A percentile compares a stretch with the other conserved stretches of the same genome.
These are phyloP conservation scores for Pithys albifrons DNA, from an alignment of 2,113 vertebrate species.

Conservation along the genomic window DNA sequence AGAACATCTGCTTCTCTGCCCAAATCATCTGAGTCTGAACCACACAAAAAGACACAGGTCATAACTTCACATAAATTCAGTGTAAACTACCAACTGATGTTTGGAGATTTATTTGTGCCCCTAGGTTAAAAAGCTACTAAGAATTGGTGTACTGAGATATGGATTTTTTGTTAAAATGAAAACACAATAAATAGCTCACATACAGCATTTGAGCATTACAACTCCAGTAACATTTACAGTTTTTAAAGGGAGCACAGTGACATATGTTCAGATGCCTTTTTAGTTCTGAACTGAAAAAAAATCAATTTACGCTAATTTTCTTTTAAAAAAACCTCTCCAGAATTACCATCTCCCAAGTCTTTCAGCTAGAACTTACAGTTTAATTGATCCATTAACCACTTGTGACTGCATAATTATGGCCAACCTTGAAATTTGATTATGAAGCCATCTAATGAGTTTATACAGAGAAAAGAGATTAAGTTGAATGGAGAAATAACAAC, in stretches of 20 bases:
- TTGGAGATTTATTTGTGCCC: neutral
- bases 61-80: neutral
- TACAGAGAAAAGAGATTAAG: slow-evolving; percentile 7
- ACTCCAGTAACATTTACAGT: neutral
- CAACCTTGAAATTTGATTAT: slow-evolving; percentile 17
- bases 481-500: slow-evolving; percentile 38
- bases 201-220: neutral
- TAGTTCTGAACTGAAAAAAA: neutral
- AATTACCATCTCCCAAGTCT: neutral
- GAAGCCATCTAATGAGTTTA: slow-evolving; percentile 7
- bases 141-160: neutral
- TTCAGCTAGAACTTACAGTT: neutral
- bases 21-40: neutral
- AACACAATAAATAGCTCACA: neutral
- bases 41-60: neutral
- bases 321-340: neutral
- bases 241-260: neutral
- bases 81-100: neutral
- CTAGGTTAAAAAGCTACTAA: neutral
- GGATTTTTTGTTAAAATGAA: neutral
- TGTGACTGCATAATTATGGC: slow-evolving; percentile 1
- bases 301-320: neutral
- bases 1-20: rapidly evolving
- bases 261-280: neutral
- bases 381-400: slow-evolving; percentile 9